Evolutionary conservation across 2,797 vertebrate genomes (phyloP), one percentile per base, ranked within the genome.

Genomic region (Leucoraja ocellata): DNA sequence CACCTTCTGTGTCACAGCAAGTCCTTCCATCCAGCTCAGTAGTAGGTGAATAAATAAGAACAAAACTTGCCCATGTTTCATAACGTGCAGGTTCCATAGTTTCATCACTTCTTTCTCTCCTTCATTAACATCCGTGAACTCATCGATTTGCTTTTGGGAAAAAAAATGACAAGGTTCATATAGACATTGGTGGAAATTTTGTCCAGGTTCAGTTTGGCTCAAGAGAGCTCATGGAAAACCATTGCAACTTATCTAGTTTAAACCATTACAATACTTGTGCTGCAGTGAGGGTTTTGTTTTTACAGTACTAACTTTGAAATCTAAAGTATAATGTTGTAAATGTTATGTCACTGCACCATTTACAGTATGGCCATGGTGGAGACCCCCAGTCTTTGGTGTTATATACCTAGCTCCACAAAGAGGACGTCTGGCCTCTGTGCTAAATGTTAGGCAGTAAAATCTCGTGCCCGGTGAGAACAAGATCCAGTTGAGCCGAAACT

Each of bases 31-130:
- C 58, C 7, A 21, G 13, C n/a, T 32, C 13, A 65, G 83, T 14
- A 21, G 83, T 63, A 4, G 6, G 4, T 65, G 6, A 84, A 88
- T 88, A 21, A 1, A 23, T 28, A 36, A 32, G 18, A 54, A 32
- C 4, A 46, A 73, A 93, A 95, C 95, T 93, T 97, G 99, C 98
- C 98, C 98, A 93, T 98, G 96, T 95, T 99, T 98, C 98, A 99
- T 99, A 94, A 99, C 98, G 79, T 99, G 99, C 94, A 99, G 97
- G 96, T 99, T 99, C 98, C 98, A 99, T 93, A 99, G 96, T 96
- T 99, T 99, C 99, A 99, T 99, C 94, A 99, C 98, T 96, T 99
- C 98, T 94, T 99, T 99, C 95, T 99, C 99, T 93, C 99, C 99
- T 95, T 99, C 99, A 93, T 99, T 99, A 94, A 99, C 99, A 93